A percentile compares a stretch with the other conserved stretches of the same genome.
Conservation (phyloP, 1,140 invertebrate genomes). For the Reticulitermes speratus region DNA sequence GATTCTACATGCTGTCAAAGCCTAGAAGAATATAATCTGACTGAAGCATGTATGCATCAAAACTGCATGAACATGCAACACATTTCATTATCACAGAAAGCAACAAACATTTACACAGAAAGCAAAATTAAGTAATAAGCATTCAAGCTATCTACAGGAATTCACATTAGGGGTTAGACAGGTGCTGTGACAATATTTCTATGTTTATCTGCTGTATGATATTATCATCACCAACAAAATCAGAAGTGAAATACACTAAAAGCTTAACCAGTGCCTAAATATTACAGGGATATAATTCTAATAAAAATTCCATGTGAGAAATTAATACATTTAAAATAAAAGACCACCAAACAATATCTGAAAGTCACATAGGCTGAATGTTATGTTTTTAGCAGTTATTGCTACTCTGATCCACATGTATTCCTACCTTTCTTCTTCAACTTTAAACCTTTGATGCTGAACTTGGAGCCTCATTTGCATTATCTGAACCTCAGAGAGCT, state of each 20-base stretch:
- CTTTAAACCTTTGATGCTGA: constrained; percentile 67
- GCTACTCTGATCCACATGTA: not conserved
- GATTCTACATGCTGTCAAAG: too few relatives aligned
- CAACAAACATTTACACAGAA: too few relatives aligned
- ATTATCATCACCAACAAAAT: not conserved
- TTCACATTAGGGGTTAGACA: not conserved
- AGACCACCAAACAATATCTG: not conserved
- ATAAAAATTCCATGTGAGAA: not conserved
- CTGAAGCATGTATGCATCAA: too few relatives aligned
- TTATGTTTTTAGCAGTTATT: not conserved
- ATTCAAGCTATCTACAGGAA: not conserved
- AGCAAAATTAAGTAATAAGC: not conserved
- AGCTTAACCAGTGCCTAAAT: not conserved
- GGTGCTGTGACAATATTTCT: not conserved
- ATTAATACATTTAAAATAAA: not conserved
- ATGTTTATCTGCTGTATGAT: not conserved
- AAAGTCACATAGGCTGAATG: not conserved
- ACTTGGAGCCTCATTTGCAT: constrained; percentile 70
- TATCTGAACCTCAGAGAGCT: constrained; percentile 66
- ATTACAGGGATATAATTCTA: not conserved
- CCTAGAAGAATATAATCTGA: too few relatives aligned
- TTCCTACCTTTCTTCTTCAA: constrained; percentile 66
- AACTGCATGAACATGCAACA: too few relatives aligned
- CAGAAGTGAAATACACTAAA: not conserved
- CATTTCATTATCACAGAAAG: too few relatives aligned